Percentiles rank a stretch among this genome's conserved stretches.
Evolutionary conservation across 2,888 invertebrate species (phyloP).

Genomic region (Frankliniella intonsa): DNA sequence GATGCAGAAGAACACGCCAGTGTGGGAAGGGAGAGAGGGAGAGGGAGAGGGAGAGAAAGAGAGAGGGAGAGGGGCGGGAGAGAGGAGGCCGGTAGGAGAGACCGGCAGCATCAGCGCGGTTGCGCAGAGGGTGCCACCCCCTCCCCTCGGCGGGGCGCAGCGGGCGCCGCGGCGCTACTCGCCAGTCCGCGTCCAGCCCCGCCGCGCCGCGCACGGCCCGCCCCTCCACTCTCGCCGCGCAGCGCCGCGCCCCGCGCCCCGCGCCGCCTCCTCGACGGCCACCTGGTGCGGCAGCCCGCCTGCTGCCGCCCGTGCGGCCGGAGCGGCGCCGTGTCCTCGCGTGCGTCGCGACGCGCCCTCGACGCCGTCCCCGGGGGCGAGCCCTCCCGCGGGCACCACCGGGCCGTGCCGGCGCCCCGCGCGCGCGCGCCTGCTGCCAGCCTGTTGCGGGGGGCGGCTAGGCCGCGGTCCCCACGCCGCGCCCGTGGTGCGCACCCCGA

Average conservation of each 20-base stretch:
- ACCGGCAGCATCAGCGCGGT: not conserved
- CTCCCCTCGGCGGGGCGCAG: not conserved
- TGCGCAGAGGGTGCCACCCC: not conserved
- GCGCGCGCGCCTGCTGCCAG: not conserved
- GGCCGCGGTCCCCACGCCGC: too few species aligned
- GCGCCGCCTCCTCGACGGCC: not conserved
- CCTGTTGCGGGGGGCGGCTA: not conserved
- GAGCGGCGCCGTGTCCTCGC: not conserved
- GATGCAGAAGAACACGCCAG: too few species aligned
- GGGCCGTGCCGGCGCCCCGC: not conserved
- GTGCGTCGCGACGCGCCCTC: not conserved
- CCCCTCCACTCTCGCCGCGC: not conserved
- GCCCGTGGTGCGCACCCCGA: not conserved
- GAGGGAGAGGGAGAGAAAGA: too few species aligned
- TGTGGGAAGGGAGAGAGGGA: too few species aligned
- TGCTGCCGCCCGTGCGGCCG: not conserved
- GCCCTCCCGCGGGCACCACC: not conserved
- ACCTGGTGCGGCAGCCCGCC: not conserved
- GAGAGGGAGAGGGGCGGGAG: not conserved
- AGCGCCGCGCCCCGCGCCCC: not conserved
- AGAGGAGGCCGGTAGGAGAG: not conserved
- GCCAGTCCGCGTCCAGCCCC: constrained; percentile 21
- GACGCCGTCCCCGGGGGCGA: not conserved
- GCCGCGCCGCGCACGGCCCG: not conserved
- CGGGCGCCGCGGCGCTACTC: not conserved